Evolutionary conservation across 2,113 vertebrate species (phyloP).

Genomic region (Myocastor coypus): DNA sequence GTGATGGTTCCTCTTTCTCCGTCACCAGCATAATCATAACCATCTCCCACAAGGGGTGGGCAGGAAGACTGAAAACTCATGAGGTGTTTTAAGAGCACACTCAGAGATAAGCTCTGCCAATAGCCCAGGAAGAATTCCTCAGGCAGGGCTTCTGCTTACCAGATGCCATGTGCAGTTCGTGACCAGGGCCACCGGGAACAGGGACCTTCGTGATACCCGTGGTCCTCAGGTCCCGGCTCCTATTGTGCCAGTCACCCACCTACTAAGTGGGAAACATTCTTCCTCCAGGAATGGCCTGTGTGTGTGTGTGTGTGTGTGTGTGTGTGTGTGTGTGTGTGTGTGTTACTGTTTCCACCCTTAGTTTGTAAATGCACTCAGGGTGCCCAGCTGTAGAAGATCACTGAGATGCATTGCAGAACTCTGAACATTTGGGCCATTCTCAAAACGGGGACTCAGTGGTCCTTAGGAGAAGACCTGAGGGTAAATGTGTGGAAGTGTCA

Average conservation of each 20-base stretch:
- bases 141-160: not conserved
- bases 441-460: not conserved
- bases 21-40: not conserved
- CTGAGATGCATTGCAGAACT: not conserved
- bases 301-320: too few relatives aligned
- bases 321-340: too few relatives aligned
- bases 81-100: slow-evolving; percentile 59
- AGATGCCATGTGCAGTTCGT: slow-evolving; percentile 66
- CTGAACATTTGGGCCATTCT: not conserved
- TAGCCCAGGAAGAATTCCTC: slow-evolving; percentile 58
- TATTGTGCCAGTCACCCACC: not conserved
- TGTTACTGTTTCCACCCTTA: too few relatives aligned
- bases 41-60: not conserved
- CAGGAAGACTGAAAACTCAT: slow-evolving; percentile 38
- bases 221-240: not conserved
- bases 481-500: not conserved
- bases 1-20: not conserved
- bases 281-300: not conserved
- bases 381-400: not conserved
- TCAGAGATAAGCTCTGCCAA: slow-evolving; percentile 63
- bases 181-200: slow-evolving; percentile 32
- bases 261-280: not conserved
- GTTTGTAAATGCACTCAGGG: not conserved
- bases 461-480: not conserved
- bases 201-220: not conserved